phyloP scores from a whole-genome alignment of 2,797 vertebrate species.

The Crenuchus spilurus region DNA sequence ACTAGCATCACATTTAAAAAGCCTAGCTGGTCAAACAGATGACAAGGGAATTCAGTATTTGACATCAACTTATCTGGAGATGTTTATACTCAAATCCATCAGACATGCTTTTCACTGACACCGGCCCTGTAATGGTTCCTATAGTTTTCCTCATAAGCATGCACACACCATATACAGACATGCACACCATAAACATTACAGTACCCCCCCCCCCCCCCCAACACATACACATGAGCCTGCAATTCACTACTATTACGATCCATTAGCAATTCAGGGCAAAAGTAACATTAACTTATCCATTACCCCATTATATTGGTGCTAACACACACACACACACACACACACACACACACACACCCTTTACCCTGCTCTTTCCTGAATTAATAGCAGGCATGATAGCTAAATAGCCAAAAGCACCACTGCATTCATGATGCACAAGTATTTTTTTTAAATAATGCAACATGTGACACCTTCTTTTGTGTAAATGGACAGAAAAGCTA shows the following conservation, averaged over 20 bases:
- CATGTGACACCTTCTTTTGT: neutral
- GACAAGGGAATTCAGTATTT: neutral
- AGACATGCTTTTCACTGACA: neutral
- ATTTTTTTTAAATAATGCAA: no score
- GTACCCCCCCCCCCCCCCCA: neutral
- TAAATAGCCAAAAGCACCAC: no score
- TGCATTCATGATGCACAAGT: no score
- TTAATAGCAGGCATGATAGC: no score
- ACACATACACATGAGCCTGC: neutral
- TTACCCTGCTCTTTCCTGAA: no score
- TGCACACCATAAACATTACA: no score
- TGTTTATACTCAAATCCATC: neutral
- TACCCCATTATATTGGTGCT: neutral
- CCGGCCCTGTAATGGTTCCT: neutral
- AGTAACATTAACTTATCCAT: neutral
- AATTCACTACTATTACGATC: neutral
- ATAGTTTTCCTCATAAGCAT: neutral
- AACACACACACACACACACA: no score
- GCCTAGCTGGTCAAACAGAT: neutral
- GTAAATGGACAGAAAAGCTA: neutral
- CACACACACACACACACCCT: no score
- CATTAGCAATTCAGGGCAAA: slow-evolving; percentile 13
- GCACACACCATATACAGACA: neutral
- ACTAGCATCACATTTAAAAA: neutral
- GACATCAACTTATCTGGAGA: neutral